Evolutionary conservation across 2,113 vertebrate genomes (phyloP).

Genomic region (Bufo bufo): DNA sequence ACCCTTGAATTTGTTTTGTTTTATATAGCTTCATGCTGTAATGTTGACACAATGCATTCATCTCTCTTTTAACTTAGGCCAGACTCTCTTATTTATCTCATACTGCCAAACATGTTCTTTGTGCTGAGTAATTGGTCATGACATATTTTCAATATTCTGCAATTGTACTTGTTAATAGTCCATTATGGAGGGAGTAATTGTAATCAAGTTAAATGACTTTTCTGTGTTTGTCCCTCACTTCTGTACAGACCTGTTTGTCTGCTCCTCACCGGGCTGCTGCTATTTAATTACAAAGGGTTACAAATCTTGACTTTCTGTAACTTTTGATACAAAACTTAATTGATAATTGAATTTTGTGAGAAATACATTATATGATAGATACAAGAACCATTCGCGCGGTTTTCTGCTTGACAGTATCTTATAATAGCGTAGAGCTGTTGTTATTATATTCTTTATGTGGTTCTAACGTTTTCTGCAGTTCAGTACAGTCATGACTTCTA

Average conservation of each 20-base stretch:
- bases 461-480: not conserved
- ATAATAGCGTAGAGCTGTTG: not conserved
- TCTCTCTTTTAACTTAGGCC: slow-evolving; percentile 36
- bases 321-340: slow-evolving; percentile 37
- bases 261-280: not conserved
- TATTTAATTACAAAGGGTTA: slow-evolving; percentile 28
- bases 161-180: slow-evolving; percentile 38
- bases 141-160: slow-evolving; percentile 42
- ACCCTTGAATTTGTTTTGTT: not conserved
- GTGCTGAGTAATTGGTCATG: slow-evolving; percentile 32
- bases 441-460: slow-evolving; percentile 27
- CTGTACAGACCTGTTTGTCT: slow-evolving; percentile 29
- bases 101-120: slow-evolving; percentile 16
- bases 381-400: slow-evolving; percentile 3
- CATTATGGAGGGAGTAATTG: slow-evolving; percentile 34
- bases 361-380: slow-evolving; percentile 3
- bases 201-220: slow-evolving; percentile 27
- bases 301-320: slow-evolving; percentile 20
- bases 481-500: not conserved
- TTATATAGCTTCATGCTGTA: not conserved
- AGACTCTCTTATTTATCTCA: slow-evolving; percentile 32
- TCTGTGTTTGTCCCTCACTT: slow-evolving; percentile 32
- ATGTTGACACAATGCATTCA: not conserved
- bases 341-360: slow-evolving; percentile 37
- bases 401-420: not conserved